phyloP scores from a whole-genome alignment of 1,140 invertebrate genomes.

The Oncopodura yosiiana region DNA sequence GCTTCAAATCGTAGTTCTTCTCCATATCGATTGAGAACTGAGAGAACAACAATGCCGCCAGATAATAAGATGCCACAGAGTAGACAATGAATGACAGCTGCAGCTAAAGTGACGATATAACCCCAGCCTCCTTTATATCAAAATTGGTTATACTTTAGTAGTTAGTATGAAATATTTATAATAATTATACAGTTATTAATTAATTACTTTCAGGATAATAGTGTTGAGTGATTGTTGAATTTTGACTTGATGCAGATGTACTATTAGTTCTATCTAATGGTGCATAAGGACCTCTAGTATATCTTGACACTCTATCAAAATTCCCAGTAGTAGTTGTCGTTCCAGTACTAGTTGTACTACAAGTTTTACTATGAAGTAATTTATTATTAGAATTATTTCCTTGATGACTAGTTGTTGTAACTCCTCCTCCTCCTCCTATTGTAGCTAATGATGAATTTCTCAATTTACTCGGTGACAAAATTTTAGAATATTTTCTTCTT shows the following conservation, averaged over 20 bases:
- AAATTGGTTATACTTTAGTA: no score
- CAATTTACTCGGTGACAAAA: no score
- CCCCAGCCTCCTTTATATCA: conserved; percentile 20
- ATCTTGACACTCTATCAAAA: no score
- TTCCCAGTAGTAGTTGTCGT: no score
- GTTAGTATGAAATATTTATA: no score
- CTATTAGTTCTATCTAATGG: conserved; percentile 22
- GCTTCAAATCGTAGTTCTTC: conserved; percentile 14
- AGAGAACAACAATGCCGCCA: conserved; percentile 5
- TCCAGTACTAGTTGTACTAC: no score
- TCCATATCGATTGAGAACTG: conserved; percentile 15
- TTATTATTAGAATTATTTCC: no score
- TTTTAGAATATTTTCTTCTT: no score
- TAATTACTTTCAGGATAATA: conserved; percentile 17
- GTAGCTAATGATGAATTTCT: no score
- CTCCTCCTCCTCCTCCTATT: no score
- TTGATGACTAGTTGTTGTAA: no score
- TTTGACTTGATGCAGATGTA: conserved; percentile 12
- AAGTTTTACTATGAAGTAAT: no score
- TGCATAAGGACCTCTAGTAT: conserved; percentile 13
- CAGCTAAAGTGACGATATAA: conserved; percentile 15
- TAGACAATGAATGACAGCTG: conserved; percentile 12
- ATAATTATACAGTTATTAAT: background rate
- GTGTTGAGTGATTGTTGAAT: conserved; percentile 20
- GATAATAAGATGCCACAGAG: conserved; percentile 14